Base-by-base conservation (phyloP, 1,140 invertebrate genomes). In the Drosophila paulistorum region DNA sequence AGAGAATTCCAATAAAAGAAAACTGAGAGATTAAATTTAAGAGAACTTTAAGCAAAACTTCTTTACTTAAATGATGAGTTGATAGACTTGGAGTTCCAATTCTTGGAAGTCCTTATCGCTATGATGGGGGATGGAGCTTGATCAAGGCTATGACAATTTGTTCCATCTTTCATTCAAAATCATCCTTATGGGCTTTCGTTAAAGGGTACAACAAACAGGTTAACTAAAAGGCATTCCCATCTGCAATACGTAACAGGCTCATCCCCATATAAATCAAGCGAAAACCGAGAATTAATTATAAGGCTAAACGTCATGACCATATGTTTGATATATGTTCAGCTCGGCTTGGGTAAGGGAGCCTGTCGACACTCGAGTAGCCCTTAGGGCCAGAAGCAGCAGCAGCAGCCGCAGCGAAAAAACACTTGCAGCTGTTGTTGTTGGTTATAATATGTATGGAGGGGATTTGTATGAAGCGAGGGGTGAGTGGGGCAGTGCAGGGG, bases 381-480 rank as follows among this genome's bases (percentile, higher is more conserved):
- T 60, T 54, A 37, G 73, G 71, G 63, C 67, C 68, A 74, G 35
- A 17, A 51, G 69, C 55, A 37, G 64, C 58, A 68, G 45, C 45
- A 23, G 45, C 45, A 39, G 37, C 37, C 10, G 37, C 37, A 39
- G 37, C 37, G 11, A 33, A 42, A 51, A 86, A 83, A 86, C 84
- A 87, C 83, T 87, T 87, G 83, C 83, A 89, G 83, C 83, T 86
- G 82, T 75, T 84, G 72, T 62, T 72, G 59, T 26, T 26, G 23
- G 69, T 62, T 63, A 51, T 61, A 37, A 20, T 39, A 13, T 39
- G 17, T 39, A 41, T 61, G 59, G 35, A 7, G 35, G 23, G 37
- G 37, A 39, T 39, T 39, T 39, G 37, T 39, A 39, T 39, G 37
- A 17, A n/a, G 45, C 39, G 23, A 57, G 30, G 17, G 17, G 13